A percentile compares a stretch with the other conserved stretches of the same genome.
Conservation (phyloP, 1,140 invertebrate species). For the Bombus confusus region DNA sequence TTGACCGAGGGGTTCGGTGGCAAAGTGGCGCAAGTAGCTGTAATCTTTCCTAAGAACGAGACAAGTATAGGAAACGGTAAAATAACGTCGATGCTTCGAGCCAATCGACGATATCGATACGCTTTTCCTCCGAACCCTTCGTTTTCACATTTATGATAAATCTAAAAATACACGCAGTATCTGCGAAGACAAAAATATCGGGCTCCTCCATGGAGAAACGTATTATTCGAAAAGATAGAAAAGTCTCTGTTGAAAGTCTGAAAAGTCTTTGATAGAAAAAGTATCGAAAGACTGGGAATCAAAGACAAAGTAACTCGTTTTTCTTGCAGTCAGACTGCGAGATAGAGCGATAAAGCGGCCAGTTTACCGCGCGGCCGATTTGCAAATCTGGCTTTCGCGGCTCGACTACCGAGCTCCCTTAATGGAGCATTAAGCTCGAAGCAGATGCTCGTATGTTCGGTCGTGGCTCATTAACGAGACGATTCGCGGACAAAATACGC, state of each 20-base stretch:
- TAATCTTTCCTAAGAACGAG: background rate
- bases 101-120: too few species aligned
- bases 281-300: background rate
- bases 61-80: too few species aligned
- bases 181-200: background rate
- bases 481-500: background rate
- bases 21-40: background rate
- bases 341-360: conserved; percentile 13
- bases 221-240: background rate
- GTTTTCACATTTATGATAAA: too few species aligned
- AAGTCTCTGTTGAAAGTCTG: background rate
- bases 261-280: too few species aligned
- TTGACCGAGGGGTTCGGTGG: background rate
- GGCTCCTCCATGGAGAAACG: background rate
- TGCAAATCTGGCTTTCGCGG: conserved; percentile 8
- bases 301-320: background rate
- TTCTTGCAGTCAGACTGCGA: background rate
- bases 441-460: background rate
- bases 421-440: conserved; percentile 12
- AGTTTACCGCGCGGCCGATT: background rate
- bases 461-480: conserved; percentile 23
- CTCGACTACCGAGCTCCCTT: background rate
- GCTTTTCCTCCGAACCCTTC: too few species aligned
- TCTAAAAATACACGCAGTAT: background rate
- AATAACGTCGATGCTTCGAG: too few species aligned